phyloP scores from a whole-genome alignment of 2,888 invertebrate species.

The Dryobota labecula region DNA sequence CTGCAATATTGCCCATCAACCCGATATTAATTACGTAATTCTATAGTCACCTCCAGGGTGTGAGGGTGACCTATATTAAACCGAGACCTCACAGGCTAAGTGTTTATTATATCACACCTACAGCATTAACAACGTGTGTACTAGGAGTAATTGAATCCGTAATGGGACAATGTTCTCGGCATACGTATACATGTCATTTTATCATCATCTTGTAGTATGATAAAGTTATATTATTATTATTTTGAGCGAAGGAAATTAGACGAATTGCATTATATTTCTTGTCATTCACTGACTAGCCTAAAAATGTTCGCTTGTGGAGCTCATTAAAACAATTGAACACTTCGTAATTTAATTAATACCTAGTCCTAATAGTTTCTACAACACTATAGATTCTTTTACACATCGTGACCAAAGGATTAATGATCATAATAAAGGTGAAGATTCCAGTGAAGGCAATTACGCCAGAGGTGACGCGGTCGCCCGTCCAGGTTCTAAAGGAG shows the following conservation, averaged over 20 bases:
- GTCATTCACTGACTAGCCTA: background rate
- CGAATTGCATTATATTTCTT: background rate
- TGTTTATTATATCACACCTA: slow-evolving; percentile 50
- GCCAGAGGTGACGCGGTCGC: slow-evolving; percentile 64
- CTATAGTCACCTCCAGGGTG: slow-evolving; percentile 16
- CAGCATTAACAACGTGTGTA: slow-evolving; percentile 36
- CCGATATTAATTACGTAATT: slow-evolving; percentile 27
- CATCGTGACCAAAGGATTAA: slow-evolving; percentile 76
- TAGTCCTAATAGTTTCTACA: slow-evolving; percentile 32
- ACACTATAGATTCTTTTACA: slow-evolving; percentile 63
- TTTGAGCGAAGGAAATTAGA: background rate
- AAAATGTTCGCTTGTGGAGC: background rate
- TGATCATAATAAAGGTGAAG: slow-evolving; percentile 73
- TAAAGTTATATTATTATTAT: background rate
- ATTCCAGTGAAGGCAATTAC: slow-evolving; percentile 71
- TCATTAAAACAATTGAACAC: background rate
- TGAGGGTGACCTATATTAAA: slow-evolving; percentile 41
- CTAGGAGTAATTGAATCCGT: slow-evolving; percentile 42
- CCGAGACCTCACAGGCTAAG: slow-evolving; percentile 36
- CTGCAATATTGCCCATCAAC: slow-evolving; percentile 5
- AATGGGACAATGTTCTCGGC: slow-evolving; percentile 40
- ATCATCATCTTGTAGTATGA: background rate
- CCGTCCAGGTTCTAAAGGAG: slow-evolving; percentile 74
- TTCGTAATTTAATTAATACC: slow-evolving; percentile 17
- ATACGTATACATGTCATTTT: background rate